Base-by-base conservation (phyloP, 1,140 invertebrate species). In the Cyphomyrmex costatus region DNA sequence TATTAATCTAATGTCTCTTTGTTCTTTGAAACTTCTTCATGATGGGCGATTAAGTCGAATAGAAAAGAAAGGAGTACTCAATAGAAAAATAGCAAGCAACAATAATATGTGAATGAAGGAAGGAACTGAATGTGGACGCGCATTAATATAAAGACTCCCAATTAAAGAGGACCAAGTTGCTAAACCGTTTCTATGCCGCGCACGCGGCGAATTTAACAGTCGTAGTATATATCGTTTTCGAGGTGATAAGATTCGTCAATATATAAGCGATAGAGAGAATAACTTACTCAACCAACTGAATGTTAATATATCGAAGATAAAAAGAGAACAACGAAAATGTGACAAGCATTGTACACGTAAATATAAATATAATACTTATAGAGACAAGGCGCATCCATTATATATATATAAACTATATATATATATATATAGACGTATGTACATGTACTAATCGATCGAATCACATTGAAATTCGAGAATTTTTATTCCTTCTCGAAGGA, bases 141-240 rank as follows among this genome's bases (percentile, higher is more conserved):
- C 66, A 27, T 71, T 82, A 73, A 60, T 73, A 82, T 73, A 82
- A 89, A 89, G 77, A 89, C 84, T 89, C 88, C 85, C 70, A 85
- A 85, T 77, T 63, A 86, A 82, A 89, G 85, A 89, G 88, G 88
- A 89, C 88, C 88, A 89, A 89, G 88, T 77, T 89, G 74, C 87
- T 89, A 89, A 89, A 89, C 85, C 77, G 63, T 89, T 86, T 89
- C 84, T 86, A 89, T 78, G 84, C 77, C 76, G 73, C 21, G 60
- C 70, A 46, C 33, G 61, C 58, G 70, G 61, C 70, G 78, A 60
- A 58, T 65, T 88, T 88, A 76, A 85, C 88, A 76, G 71, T 65
- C 65, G 66, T 89, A 89, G 49, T 82, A 24, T 89, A 86, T 65
- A 76, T 82, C 84, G 77, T 85, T 82, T 63, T 77, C 68, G 79